These are phyloP conservation scores for Oxygymnocypris stewartii DNA, from an alignment of 2,113 vertebrate genomes.

Conservation along the genomic window DNA sequence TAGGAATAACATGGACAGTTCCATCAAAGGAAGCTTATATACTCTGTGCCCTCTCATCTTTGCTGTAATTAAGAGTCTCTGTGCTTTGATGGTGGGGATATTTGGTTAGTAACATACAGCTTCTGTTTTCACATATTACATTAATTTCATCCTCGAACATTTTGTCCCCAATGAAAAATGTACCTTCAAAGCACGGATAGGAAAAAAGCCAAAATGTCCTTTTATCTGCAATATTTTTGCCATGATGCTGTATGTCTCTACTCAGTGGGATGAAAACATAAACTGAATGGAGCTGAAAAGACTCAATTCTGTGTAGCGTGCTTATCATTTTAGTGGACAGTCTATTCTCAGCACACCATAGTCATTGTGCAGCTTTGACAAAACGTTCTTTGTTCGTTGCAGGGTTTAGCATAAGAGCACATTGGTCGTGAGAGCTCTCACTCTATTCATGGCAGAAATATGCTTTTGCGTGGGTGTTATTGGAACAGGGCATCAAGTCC, in stretches of 20 bases:
- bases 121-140: conserved; percentile 20
- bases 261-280: conserved; percentile 1
- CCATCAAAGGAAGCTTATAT: conserved; percentile 24
- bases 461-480: conserved; percentile 17
- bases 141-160: conserved; percentile 18
- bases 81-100: conserved; percentile 30
- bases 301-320: conserved; percentile 13
- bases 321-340: conserved; percentile 29
- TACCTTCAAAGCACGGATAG: conserved; percentile 7
- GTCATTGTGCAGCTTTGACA: conserved; percentile 32
- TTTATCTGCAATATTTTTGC: conserved; percentile 25
- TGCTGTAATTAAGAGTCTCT: conserved; percentile 25
- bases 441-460: neutral
- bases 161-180: neutral
- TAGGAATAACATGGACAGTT: conserved; percentile 9
- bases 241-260: neutral
- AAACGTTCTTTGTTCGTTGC: conserved; percentile 24
- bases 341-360: neutral
- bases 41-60: conserved; percentile 29
- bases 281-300: neutral
- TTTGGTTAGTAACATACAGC: conserved; percentile 2
- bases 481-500: conserved; percentile 10
- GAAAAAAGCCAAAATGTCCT: neutral
- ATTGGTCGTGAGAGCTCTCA: conserved; percentile 21
- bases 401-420: conserved; percentile 34